Evolutionary conservation across 2,888 invertebrate species (phyloP).

Genomic region (Phortica magna): DNA sequence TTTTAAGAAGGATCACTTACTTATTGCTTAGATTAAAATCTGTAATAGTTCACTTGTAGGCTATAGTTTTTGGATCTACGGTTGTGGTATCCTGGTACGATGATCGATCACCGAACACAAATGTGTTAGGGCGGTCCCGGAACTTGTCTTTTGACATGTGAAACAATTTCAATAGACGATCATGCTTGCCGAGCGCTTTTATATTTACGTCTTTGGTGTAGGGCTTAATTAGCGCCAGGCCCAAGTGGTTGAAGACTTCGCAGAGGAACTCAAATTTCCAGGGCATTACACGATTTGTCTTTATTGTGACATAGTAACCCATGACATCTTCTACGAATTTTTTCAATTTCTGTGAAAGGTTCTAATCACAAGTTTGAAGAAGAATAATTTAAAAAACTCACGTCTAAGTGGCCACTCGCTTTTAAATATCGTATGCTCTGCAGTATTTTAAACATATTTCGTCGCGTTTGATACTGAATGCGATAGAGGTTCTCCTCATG

Average conservation of each 20-base stretch:
- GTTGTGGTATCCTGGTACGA: constrained; percentile 56
- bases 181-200: constrained; percentile 46
- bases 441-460: constrained; percentile 72
- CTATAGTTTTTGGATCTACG: constrained; percentile 55
- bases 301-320: constrained; percentile 73
- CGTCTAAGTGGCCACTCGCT: constrained; percentile 54
- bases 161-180: constrained; percentile 58
- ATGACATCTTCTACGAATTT: constrained; percentile 70
- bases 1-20: neutral
- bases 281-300: constrained; percentile 75
- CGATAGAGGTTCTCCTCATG: constrained; percentile 65
- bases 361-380: neutral
- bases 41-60: constrained; percentile 54
- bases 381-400: constrained; percentile 25
- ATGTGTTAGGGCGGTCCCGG: constrained; percentile 47
- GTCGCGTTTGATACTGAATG: constrained; percentile 73
- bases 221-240: constrained; percentile 70
- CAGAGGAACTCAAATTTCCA: constrained; percentile 76
- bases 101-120: constrained; percentile 57
- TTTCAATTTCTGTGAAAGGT: constrained; percentile 60
- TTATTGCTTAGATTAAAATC: neutral
- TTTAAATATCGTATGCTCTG: constrained; percentile 62
- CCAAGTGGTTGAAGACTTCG: constrained; percentile 75
- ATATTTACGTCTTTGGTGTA: constrained; percentile 54
- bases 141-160: constrained; percentile 56